Base-by-base conservation (phyloP, 1,140 invertebrate species). In the Saccostrea glomerata region DNA sequence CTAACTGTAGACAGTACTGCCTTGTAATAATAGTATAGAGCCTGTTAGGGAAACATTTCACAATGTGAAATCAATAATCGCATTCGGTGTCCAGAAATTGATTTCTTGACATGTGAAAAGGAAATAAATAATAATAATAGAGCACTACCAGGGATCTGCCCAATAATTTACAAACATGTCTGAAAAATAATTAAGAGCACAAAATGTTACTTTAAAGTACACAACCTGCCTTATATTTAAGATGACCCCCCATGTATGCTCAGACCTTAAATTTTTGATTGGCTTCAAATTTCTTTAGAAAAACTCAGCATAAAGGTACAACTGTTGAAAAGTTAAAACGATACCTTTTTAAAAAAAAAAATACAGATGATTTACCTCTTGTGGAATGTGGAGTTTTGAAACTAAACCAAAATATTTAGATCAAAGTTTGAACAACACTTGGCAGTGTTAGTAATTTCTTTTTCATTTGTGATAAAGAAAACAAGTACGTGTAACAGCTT, bases 31-130 rank as follows among this genome's bases (percentile, higher is more conserved):
- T 17, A 9, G 40, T 84, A 84, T 84, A 84, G 40, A n/a, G n/a
- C 17, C 40, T n/a, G 40, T 23, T 84, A 7, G 82, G 17, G 23
- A 84, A 84, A 56, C 25, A 36, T 23, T 77, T 77, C 70, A 77
- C 70, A 77, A 77, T 77, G 70, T 77, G 70, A 36, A 77, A 77
- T 77, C 82, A 84, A 55, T 84, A 84, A 56, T 54, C 40, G 25
- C 82, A 84, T 84, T 84, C 47, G 20, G 82, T 84, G 47, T 23
- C 47, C 23, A 47, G 23, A 54, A 84, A 84, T 84, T 84, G 82
- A 84, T 84, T 84, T 84, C 82, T 84, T 84, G 82, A 84, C 82
- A 84, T 36, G n/a, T 84, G 47, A 84, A 84, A 84, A 84, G 82
- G 55, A 56, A 84, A 84, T 56, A 23, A 56, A 84, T 54, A 54